A percentile compares a stretch with the other conserved stretches of the same genome.
Conservation (phyloP, 2,888 invertebrate genomes). For the Diploptera punctata region DNA sequence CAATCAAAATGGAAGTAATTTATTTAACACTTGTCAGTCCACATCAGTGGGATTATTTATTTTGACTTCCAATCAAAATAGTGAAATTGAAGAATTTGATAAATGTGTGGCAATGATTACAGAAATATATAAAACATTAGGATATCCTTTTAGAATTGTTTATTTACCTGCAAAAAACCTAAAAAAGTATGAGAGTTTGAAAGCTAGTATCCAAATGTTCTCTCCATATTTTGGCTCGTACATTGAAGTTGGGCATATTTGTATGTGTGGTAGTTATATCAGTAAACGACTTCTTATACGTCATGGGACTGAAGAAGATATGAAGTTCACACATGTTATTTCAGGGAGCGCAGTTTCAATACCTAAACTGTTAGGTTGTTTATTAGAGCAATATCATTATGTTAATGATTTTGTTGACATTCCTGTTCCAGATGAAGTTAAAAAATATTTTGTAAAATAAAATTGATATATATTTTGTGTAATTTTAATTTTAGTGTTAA, state of each 20-base stretch:
- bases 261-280: constrained; percentile 73
- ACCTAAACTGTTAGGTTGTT: constrained; percentile 75
- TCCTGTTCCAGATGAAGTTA: background rate
- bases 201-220: constrained; percentile 76
- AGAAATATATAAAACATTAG: constrained; percentile 68
- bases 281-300: constrained; percentile 79
- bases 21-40: constrained; percentile 74
- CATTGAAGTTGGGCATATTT: constrained; percentile 76
- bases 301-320: constrained; percentile 60
- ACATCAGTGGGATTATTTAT: constrained; percentile 72
- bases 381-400: constrained; percentile 62
- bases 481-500: too few species aligned
- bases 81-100: constrained; percentile 63
- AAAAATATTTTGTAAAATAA: too few species aligned
- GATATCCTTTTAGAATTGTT: constrained; percentile 70
- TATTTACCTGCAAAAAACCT: constrained; percentile 68
- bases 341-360: constrained; percentile 77
- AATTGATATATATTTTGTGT: too few species aligned
- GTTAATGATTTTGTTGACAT: background rate
- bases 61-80: constrained; percentile 56
- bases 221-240: constrained; percentile 68
- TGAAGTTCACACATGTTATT: constrained; percentile 70
- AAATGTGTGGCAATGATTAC: constrained; percentile 60
- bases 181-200: constrained; percentile 68
- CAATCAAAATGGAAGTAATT: constrained; percentile 54